A percentile compares a stretch with the other conserved stretches of the same genome.
Evolutionary conservation across 2,888 invertebrate species (phyloP).

Genomic region (Aproaerema taeniolella): DNA sequence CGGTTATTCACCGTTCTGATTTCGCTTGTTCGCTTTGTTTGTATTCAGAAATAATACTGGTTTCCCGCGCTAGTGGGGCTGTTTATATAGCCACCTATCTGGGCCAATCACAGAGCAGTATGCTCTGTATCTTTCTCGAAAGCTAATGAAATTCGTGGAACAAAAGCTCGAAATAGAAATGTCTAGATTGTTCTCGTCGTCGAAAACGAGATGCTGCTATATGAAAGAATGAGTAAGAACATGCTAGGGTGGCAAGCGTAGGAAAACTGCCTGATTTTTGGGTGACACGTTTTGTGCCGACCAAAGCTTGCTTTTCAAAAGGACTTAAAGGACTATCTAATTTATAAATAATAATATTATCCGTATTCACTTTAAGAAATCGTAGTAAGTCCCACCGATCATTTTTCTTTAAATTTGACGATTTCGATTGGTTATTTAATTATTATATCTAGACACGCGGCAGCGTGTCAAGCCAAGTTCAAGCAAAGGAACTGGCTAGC

Average conservation of each 20-base stretch:
- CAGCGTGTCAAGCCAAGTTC: too few relatives aligned
- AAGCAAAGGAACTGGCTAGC: too few relatives aligned
- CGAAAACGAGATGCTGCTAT: neutral
- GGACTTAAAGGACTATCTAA: too few relatives aligned
- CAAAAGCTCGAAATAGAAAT: neutral
- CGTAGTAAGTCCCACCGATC: too few relatives aligned
- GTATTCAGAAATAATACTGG: slow-evolving; percentile 1
- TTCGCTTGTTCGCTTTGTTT: slow-evolving; percentile 5
- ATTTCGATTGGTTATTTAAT: too few relatives aligned
- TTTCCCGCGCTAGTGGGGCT: slow-evolving; percentile 1
- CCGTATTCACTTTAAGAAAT: too few relatives aligned
- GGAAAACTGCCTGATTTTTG: too few relatives aligned
- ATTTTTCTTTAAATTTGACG: too few relatives aligned
- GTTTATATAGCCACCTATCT: slow-evolving; percentile 2
- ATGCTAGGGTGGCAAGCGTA: neutral
- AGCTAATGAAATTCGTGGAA: slow-evolving; percentile 2
- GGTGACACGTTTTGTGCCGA: too few relatives aligned
- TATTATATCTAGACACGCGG: too few relatives aligned
- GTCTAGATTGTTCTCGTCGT: neutral
- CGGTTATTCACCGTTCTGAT: slow-evolving; percentile 8
- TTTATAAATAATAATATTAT: too few relatives aligned
- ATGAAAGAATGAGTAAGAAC: neutral
- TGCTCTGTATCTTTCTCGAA: slow-evolving; percentile 2
- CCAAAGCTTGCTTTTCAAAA: too few relatives aligned
- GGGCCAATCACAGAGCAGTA: slow-evolving; percentile 5